Percentiles rank a stretch among this genome's conserved stretches.
Conservation (phyloP, 2,888 invertebrate species). For the Polydrusus cervinus region DNA sequence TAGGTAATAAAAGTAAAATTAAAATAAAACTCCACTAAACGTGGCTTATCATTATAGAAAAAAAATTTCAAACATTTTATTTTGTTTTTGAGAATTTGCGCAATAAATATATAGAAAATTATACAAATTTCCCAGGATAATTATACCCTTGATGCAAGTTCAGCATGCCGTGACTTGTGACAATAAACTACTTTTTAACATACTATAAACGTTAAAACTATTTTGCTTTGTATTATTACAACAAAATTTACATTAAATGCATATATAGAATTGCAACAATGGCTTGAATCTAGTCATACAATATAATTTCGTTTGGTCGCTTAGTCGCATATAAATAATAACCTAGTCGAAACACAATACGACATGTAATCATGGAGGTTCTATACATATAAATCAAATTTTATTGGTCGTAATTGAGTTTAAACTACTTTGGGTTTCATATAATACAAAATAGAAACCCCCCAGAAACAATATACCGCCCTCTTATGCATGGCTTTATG, state of each 20-base stretch:
- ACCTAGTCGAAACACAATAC: conserved; percentile 41
- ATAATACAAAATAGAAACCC: conserved; percentile 16
- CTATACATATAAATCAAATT: conserved; percentile 48
- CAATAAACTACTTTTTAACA: conserved; percentile 54
- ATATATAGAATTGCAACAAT: conserved; percentile 39
- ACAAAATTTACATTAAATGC: conserved; percentile 47
- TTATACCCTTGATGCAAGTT: conserved; percentile 46
- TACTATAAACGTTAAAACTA: conserved; percentile 49
- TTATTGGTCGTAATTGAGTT: conserved; percentile 46
- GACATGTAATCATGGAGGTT: conserved; percentile 46
- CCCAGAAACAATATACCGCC: background rate
- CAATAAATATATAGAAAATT: conserved; percentile 39
- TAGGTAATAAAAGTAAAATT: conserved; percentile 14
- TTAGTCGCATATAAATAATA: conserved; percentile 39
- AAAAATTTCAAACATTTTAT: conserved; percentile 20
- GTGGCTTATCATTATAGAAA: conserved; percentile 19
- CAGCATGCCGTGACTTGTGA: conserved; percentile 50
- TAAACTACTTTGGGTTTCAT: conserved; percentile 30
- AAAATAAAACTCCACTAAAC: background rate
- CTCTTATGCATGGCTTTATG: background rate
- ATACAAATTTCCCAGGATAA: conserved; percentile 41
- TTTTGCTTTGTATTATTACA: conserved; percentile 48
- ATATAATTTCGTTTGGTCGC: conserved; percentile 43
- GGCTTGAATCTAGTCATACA: conserved; percentile 30
- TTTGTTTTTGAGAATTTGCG: conserved; percentile 31